Base-by-base conservation (phyloP, 2,113 vertebrate genomes). In the Paraplagusia blochii region DNA sequence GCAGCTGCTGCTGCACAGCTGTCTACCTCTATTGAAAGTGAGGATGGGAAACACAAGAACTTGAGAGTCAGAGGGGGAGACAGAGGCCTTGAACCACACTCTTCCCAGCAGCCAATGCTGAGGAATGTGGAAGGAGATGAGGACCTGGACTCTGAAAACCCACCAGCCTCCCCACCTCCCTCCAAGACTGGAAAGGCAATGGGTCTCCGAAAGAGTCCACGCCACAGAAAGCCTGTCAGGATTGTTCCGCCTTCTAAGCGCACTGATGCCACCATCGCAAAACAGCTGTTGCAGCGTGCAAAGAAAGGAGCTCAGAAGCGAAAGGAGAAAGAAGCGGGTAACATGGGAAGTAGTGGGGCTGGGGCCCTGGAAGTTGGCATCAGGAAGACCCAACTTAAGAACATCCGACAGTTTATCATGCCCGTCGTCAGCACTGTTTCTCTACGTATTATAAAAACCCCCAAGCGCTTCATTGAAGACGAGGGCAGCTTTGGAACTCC, bases 391-490 rank as follows among this genome's bases (percentile, higher is more conserved):
- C 95, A 95, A 63, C 92, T 98, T n/a, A 98, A 98, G 72, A 97
- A 96, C 34, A 98, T 99, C 59, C 89, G 97, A 0, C 96, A 98
- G 89, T 98, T 99, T 80, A 98, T 99, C 62, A 99, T 99, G 97
- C 97, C 97, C 0, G 95, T 98, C 7, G 96, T 99, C 65, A 99
- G 97, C 11, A 95, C 96, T 0, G 95, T 98, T 78, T 99, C 96
- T 8, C 93, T 94, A 0, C 90, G 97, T 36, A 95, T 99, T 76
- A 99, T 99, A 53, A 98, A 98, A 79, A 99, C 96, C 1, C 97
- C 96, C 8, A 95, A 98, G 72, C 92, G 97, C 17, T 99, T 99
- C 79, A 99, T 99, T 17, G 95, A 99, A 76, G 97, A 99, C 2
- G 96, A 98, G 70, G 92, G 93, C 69, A 96, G 91, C 0, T 92